Evolutionary conservation across 2,797 vertebrate genomes (phyloP).

Genomic region (Coluber constrictor): DNA sequence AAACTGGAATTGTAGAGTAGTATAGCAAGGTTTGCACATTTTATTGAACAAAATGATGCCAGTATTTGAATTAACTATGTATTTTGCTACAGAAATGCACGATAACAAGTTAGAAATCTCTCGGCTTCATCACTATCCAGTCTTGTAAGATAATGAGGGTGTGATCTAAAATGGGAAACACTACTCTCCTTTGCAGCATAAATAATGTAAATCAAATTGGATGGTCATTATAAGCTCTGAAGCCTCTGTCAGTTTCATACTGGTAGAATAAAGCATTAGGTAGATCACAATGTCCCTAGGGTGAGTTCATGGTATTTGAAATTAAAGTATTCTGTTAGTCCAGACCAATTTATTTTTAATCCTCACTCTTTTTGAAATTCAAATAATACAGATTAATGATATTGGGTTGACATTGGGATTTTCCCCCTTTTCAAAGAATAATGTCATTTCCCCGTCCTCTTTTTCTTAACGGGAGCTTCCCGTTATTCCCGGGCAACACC

Average conservation of each 20-base stretch:
- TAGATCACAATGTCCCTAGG: conserved; percentile 25
- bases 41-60: not conserved
- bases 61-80: not conserved
- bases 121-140: not conserved
- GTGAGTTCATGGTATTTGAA: conserved; percentile 30
- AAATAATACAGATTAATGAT: conserved; percentile 33
- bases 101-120: not conserved
- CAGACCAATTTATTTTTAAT: conserved; percentile 47
- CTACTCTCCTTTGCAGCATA: conserved; percentile 11
- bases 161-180: conserved; percentile 1
- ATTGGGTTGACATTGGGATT: not conserved
- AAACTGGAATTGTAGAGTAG: not conserved
- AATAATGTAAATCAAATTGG: conserved; percentile 28
- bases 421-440: not conserved
- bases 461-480: not conserved
- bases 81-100: not conserved
- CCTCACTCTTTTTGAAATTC: conserved; percentile 7
- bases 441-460: not conserved
- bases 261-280: conserved; percentile 47
- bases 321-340: conserved; percentile 46
- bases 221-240: conserved; percentile 47
- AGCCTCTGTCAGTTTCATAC: conserved; percentile 37
- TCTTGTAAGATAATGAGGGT: not conserved
- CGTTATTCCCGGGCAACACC: too few relatives aligned
- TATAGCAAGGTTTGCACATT: not conserved